Conservation (phyloP, 2,888 invertebrate species). For the Elegia similella region DNA sequence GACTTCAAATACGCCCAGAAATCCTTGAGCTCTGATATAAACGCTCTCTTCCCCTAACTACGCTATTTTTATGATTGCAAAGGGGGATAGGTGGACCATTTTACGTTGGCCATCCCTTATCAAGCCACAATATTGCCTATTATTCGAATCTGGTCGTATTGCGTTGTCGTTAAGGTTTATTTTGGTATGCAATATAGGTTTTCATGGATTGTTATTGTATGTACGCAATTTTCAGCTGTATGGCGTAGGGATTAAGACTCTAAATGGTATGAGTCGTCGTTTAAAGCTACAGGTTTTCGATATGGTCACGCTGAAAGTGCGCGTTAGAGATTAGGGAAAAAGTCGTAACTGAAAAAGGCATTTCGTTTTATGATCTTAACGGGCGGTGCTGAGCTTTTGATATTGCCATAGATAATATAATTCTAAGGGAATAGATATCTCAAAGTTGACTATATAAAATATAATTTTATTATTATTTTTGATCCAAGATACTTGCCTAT, state of each 20-base stretch:
- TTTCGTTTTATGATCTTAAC: not conserved
- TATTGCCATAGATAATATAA: too few species aligned
- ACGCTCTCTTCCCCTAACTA: slow-evolving; percentile 45
- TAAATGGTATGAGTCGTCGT: slow-evolving; percentile 22
- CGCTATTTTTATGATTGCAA: slow-evolving; percentile 30
- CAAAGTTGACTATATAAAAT: too few species aligned
- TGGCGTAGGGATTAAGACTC: not conserved
- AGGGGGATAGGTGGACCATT: slow-evolving; percentile 40
- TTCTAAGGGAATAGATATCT: too few species aligned
- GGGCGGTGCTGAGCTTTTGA: not conserved
- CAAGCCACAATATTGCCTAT: slow-evolving; percentile 32
- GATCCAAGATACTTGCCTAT: too few species aligned
- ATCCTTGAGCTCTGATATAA: slow-evolving; percentile 47
- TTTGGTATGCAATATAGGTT: slow-evolving; percentile 19
- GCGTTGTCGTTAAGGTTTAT: slow-evolving; percentile 24
- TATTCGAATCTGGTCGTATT: slow-evolving; percentile 19
- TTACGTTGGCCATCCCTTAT: slow-evolving; percentile 44
- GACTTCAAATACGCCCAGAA: slow-evolving; percentile 41
- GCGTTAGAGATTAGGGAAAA: slow-evolving; percentile 34
- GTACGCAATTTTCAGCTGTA: slow-evolving; percentile 21
- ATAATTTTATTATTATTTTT: too few species aligned
- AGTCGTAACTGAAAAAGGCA: slow-evolving; percentile 30
- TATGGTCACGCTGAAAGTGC: slow-evolving; percentile 69
- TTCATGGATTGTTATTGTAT: not conserved
- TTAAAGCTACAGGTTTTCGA: slow-evolving; percentile 74